Evolutionary conservation across 2,113 vertebrate species (phyloP).

Genomic region (Phycodurus eques): DNA sequence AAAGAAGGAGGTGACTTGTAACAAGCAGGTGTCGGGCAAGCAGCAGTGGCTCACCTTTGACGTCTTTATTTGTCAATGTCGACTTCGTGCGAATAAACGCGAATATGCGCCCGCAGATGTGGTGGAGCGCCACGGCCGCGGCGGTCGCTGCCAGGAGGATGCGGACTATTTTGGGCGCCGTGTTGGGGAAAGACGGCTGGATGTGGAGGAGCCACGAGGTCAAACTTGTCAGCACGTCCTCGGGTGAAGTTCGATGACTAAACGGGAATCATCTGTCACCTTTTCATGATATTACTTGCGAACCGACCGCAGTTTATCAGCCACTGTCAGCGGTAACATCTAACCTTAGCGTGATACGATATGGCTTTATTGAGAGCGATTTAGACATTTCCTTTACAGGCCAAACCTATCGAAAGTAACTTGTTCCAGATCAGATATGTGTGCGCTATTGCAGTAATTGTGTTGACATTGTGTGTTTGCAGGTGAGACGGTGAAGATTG

Average conservation of each 20-base stretch:
- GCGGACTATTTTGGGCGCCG: conserved; percentile 61
- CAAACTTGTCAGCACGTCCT: conserved; percentile 71
- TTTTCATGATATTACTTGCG: background rate
- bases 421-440: background rate
- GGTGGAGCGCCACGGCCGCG: conserved; percentile 55
- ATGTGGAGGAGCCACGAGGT: conserved; percentile 66
- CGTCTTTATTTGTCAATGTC: background rate
- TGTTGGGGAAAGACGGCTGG: conserved; percentile 68
- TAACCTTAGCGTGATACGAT: background rate
- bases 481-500: conserved; percentile 93
- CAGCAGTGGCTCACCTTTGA: background rate
- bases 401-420: background rate
- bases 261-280: background rate
- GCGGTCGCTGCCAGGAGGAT: conserved; percentile 67
- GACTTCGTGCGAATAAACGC: conserved; percentile 20
- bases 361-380: background rate
- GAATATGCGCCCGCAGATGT: conserved; percentile 63
- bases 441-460: background rate
- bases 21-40: background rate
- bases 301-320: background rate
- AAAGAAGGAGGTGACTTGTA: conserved; percentile 9
- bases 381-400: background rate
- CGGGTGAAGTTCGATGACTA: conserved; percentile 56
- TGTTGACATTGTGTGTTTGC: conserved; percentile 30
- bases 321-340: background rate